These are phyloP conservation scores for Drosophila pseudotakahashii DNA, from an alignment of 2,888 invertebrate species.

Conservation along the genomic window DNA sequence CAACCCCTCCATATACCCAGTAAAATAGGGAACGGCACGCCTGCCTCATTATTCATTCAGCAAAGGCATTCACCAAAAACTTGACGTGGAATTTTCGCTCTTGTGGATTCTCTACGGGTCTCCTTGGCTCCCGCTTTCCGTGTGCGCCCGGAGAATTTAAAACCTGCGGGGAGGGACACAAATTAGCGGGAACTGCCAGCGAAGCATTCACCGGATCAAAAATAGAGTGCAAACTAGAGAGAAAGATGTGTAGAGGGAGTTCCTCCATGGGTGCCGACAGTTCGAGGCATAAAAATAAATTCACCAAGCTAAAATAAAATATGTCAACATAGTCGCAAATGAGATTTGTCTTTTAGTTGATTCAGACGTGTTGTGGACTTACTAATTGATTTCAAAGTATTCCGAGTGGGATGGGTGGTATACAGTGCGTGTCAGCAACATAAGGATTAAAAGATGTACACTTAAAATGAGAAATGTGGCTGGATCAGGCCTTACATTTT, in stretches of 20 bases:
- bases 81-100: constrained; percentile 38
- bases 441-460: not conserved
- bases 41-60: constrained; percentile 74
- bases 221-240: constrained; percentile 47
- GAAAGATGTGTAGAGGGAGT: constrained; percentile 9
- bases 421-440: not conserved
- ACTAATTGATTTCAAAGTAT: constrained; percentile 37
- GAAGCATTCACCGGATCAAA: constrained; percentile 52
- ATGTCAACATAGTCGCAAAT: constrained; percentile 60
- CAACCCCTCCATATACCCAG: not conserved
- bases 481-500: too few species aligned
- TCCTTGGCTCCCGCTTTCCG: constrained; percentile 62
- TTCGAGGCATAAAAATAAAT: constrained; percentile 46
- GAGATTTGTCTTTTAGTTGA: constrained; percentile 44
- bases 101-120: constrained; percentile 20
- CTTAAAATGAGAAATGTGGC: not conserved
- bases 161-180: constrained; percentile 59
- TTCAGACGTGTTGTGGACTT: constrained; percentile 24
- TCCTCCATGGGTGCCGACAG: constrained; percentile 55
- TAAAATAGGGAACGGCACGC: constrained; percentile 24
- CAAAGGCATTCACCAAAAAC: constrained; percentile 50
- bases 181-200: constrained; percentile 75
- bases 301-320: constrained; percentile 59
- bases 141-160: constrained; percentile 62
- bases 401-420: not conserved